Conservation (phyloP, 2,888 invertebrate genomes). For the Agrenia bidenticulata region DNA sequence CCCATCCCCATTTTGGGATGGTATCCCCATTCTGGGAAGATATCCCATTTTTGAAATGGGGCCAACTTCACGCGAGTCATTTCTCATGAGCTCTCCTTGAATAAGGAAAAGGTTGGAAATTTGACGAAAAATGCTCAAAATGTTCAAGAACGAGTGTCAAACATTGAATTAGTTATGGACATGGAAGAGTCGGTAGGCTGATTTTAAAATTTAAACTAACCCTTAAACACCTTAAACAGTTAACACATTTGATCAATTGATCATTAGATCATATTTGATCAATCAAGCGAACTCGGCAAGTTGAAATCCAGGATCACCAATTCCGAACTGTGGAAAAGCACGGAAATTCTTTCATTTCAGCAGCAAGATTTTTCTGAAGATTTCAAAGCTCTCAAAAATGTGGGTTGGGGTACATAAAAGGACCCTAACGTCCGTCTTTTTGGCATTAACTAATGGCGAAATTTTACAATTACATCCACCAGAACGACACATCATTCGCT, state of each 20-base stretch:
- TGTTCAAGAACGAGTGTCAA: slow-evolving; percentile 28
- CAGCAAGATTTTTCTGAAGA: slow-evolving; percentile 34
- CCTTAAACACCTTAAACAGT: neutral
- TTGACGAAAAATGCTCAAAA: slow-evolving; percentile 17
- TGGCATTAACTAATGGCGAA: no score
- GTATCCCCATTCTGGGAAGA: no score
- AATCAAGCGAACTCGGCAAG: slow-evolving; percentile 25
- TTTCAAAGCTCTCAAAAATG: slow-evolving; percentile 20
- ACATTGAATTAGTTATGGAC: slow-evolving; percentile 35
- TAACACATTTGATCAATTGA: no score
- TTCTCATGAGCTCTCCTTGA: slow-evolving; percentile 25
- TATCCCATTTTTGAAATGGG: no score
- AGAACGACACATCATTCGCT: slow-evolving; percentile 37
- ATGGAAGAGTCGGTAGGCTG: slow-evolving; percentile 28
- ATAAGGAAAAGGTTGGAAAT: slow-evolving; percentile 31
- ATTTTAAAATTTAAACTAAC: neutral
- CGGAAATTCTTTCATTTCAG: slow-evolving; percentile 42
- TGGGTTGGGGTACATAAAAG: no score
- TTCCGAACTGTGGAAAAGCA: slow-evolving; percentile 43
- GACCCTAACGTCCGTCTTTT: no score
- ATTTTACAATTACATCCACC: slow-evolving; percentile 19
- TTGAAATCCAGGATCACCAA: slow-evolving; percentile 27
- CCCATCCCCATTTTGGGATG: no score
- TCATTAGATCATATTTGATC: no score
- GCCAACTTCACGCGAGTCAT: no score